These are phyloP conservation scores for Emberiza fucata DNA, from an alignment of 2,113 vertebrate species.

Conservation along the genomic window DNA sequence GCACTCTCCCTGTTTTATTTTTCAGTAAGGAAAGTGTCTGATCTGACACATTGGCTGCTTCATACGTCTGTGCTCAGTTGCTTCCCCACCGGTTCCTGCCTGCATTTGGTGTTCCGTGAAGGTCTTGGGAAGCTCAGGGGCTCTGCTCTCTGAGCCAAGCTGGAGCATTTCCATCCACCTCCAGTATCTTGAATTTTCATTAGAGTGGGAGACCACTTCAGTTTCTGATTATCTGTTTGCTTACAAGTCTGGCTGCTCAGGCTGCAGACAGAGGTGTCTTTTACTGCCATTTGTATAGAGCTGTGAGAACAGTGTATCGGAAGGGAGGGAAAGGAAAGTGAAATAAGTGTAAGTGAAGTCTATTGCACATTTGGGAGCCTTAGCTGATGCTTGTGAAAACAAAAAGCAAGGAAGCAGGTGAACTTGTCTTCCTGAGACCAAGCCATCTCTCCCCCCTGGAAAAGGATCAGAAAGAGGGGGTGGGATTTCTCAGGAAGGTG, in stretches of 20 bases:
- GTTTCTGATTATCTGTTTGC: not conserved
- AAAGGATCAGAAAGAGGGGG: not conserved
- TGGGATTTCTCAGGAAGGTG: not conserved
- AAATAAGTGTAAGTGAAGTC: not conserved
- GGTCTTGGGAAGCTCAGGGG: not conserved
- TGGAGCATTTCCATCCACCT: not conserved
- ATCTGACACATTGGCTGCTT: not conserved
- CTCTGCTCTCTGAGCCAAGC: not conserved
- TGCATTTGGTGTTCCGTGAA: rapidly evolving
- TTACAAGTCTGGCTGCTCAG: not conserved
- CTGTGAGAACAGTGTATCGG: not conserved
- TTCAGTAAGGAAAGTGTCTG: not conserved
- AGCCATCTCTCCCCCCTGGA: not conserved
- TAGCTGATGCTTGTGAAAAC: not conserved
- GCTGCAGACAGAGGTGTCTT: not conserved
- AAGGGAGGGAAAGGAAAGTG: not conserved
- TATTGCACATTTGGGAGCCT: not conserved
- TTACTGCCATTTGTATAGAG: not conserved
- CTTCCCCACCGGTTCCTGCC: not conserved
- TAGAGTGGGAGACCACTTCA: not conserved
- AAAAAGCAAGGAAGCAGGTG: not conserved
- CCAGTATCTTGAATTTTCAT: not conserved
- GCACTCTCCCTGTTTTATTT: not conserved
- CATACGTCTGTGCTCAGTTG: not conserved
- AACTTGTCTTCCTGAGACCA: not conserved